Base-by-base conservation (phyloP, 1,140 invertebrate species). In the Sipha flava region DNA sequence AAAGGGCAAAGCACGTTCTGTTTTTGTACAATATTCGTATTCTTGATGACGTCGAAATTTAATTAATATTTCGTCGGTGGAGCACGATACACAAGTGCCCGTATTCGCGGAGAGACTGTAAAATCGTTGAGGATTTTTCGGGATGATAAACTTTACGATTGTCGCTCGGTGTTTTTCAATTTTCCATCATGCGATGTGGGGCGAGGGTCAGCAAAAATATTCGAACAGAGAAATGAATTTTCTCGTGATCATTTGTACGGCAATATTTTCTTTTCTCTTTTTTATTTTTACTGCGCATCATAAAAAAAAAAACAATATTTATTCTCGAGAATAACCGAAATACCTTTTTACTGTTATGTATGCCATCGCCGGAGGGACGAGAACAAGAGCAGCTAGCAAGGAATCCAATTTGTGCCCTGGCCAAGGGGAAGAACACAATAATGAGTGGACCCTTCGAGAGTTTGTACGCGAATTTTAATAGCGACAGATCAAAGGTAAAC, bases 401-500 rank as follows among this genome's bases (percentile, higher is more conserved):
- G 73, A 77, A 57, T 77, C 73, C 73, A 77, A 77, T 77, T 77
- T 59, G 73, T 59, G 14, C 34, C 34, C 52, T 34, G 73, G 5
- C 73, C 72, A 40, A 14, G 73, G 73, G 73, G 73, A 77, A 59
- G 31, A 77, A 43, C 26, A 57, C 52, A 77, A 77, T 59, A 77
- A 77, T 77, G 73, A 77, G 73, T 59, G 73, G 73, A 77, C 73
- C 73, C 73, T 77, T 77, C 52, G 26, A 10, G 16, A 45, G 66
- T 23, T 66, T 40, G 34, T 40, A 68, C 23, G 40, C 40, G 34
- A 59, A 77, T 77, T 77, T 77, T 77, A 77, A 77, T 77, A 77
- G 73, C 73, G 34, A 57, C 73, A 57, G 73, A 77, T 77, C 73
- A 77, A 77, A 77, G 73, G 52, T 77, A 77, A 77, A 77, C 73